A percentile compares a stretch with the other conserved stretches of the same genome.
Conservation (phyloP, 2,888 invertebrate species). For the Acanthosepion pharaonis region DNA sequence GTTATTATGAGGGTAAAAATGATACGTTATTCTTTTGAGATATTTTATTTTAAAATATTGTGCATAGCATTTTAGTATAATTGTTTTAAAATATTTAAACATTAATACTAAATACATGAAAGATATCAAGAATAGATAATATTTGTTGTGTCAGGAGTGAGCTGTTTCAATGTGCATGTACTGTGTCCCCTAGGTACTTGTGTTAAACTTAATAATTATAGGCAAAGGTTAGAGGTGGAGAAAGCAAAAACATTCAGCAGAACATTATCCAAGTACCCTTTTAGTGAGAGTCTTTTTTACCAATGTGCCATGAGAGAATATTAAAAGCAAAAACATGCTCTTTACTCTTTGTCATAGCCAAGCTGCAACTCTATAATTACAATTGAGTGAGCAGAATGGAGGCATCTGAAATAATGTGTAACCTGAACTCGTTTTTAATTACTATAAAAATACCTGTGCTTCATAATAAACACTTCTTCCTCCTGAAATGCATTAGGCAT, state of each 20-base stretch:
- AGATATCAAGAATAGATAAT: conserved; percentile 1
- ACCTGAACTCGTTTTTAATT: conserved; percentile 2
- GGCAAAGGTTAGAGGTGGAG: neutral
- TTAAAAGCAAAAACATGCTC: neutral
- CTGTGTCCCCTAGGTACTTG: neutral
- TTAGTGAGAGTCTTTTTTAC: neutral
- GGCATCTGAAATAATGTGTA: neutral
- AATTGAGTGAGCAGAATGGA: neutral
- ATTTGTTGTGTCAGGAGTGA: neutral
- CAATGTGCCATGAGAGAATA: neutral
- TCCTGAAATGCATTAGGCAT: too few relatives aligned
- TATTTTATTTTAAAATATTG: neutral
- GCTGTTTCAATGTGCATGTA: neutral
- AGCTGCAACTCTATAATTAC: neutral
- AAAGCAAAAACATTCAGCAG: neutral
- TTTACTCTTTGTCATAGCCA: neutral
- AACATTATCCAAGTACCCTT: neutral
- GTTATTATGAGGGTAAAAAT: too few relatives aligned
- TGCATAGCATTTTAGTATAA: neutral
- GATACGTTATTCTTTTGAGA: too few relatives aligned
- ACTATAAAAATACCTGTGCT: conserved; percentile 20
- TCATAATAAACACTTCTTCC: neutral
- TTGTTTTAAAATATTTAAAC: neutral
- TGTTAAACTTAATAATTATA: neutral
- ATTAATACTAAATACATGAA: neutral